Evolutionary conservation across 2,888 invertebrate genomes (phyloP).

Genomic region (Oscheius sp.): DNA sequence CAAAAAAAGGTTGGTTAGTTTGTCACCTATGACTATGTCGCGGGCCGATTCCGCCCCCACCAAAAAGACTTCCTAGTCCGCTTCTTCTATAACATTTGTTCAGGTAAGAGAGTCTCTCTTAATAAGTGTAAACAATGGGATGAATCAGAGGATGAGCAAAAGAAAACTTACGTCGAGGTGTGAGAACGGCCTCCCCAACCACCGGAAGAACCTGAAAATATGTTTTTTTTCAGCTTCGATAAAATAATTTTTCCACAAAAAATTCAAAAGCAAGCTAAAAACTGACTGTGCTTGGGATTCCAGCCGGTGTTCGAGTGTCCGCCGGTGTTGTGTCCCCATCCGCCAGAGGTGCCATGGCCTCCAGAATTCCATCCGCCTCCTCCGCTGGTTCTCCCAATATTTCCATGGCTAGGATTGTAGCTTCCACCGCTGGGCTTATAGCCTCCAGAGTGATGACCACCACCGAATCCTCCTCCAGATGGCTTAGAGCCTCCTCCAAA

Average conservation of each 20-base stretch:
- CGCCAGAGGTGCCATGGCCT: neutral
- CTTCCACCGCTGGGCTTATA: neutral
- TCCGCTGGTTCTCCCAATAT: neutral
- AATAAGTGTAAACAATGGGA: neutral
- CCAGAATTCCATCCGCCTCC: neutral
- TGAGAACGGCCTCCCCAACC: neutral
- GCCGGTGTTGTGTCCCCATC: neutral
- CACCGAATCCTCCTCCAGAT: neutral
- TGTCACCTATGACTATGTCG: neutral
- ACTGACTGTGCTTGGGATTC: slow-evolving; percentile 13
- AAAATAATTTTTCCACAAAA: too few species aligned
- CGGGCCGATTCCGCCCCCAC: too few species aligned
- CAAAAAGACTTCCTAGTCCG: slow-evolving; percentile 9
- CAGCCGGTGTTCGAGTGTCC: neutral
- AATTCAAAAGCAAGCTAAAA: too few species aligned
- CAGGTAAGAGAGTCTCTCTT: neutral
- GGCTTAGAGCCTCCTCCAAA: neutral
- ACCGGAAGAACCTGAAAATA: neutral
- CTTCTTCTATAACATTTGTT: slow-evolving; percentile 1
- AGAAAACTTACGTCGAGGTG: slow-evolving; percentile 14
- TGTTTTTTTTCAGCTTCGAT: too few species aligned
- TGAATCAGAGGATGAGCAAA: neutral
- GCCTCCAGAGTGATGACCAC: neutral
- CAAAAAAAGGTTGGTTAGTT: too few species aligned
- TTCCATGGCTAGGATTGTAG: too few species aligned